phyloP scores from a whole-genome alignment of 1,140 invertebrate species.

The Carposina sasakii region DNA sequence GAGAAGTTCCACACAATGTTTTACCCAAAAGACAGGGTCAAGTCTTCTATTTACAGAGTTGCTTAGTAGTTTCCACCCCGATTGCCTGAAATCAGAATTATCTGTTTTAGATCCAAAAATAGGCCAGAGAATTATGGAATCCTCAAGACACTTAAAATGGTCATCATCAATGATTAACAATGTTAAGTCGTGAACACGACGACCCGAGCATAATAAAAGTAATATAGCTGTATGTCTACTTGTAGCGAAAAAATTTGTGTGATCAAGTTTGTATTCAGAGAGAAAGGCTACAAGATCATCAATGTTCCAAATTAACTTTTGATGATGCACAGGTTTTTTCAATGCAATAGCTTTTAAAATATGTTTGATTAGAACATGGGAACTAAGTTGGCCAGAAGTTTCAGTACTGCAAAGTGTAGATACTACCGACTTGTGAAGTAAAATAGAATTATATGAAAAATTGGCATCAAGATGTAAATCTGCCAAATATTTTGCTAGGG shows the following conservation, averaged over 20 bases:
- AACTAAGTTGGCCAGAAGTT: slow-evolving; percentile 6
- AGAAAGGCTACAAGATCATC: slow-evolving; percentile 3
- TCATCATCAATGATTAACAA: slow-evolving; percentile 1
- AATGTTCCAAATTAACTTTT: not conserved
- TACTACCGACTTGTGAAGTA: slow-evolving; percentile 36
- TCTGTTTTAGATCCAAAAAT: not conserved
- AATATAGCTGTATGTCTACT: slow-evolving; percentile 12
- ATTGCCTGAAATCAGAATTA: not conserved
- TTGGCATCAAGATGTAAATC: slow-evolving; percentile 16
- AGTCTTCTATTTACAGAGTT: not conserved
- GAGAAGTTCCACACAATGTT: not conserved
- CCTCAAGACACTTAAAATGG: not conserved
- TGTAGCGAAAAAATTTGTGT: slow-evolving; percentile 7
- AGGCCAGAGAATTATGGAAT: not conserved
- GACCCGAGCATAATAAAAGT: slow-evolving; percentile 18
- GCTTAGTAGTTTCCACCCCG: not conserved
- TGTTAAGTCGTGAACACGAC: slow-evolving; percentile 23
- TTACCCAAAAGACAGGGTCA: not conserved
- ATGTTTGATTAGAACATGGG: slow-evolving; percentile 18
- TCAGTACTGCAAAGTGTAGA: slow-evolving; percentile 25
- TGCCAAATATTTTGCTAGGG: slow-evolving; percentile 32
- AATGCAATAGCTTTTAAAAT: slow-evolving; percentile 19
- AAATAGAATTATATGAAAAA: slow-evolving; percentile 31
- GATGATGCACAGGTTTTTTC: not conserved
- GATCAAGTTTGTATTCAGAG: slow-evolving; percentile 17